Base-by-base conservation (phyloP, 2,797 vertebrate species). In the Clarias fuscus region DNA sequence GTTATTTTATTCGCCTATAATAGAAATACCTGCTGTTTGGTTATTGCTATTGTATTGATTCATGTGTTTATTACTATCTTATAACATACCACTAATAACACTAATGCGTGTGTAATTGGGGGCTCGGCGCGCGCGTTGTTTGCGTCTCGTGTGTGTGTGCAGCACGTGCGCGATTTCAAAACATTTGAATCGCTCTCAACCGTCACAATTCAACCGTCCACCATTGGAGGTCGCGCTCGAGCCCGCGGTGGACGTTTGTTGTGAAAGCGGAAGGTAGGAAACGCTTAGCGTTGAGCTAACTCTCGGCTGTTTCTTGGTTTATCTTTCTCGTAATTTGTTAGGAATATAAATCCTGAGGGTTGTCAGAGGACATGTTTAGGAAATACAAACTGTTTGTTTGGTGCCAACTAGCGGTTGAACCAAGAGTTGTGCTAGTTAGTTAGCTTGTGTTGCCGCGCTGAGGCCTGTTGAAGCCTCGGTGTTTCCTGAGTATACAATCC, bases 401-500 rank as follows among this genome's bases (percentile, higher is more conserved):
- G 4, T 1, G 14, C 48, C 33, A 40, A 64, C 17, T 20, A 4
- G 43, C 58, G 10, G 18, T 37, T 5, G 10, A 10, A 14, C 27
- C 40, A 20, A 17, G 3, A 15, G 56, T n/a, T 77, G 59, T 33
- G 48, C 43, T 59, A 78, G 56, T 61, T 73, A n/a, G 20, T 48
- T 30, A 6, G 40, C 67, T 0, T 8, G 33, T 59, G 8, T 7
- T 43, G 18, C 3, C 40, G n/a, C 15, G 6, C 2, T 0, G 4
- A 75, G 85, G 85, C 85, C 85, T 59, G 10, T 7, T 2, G 11
- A 5, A 83, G 80, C 85, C 80, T 56, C 72, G 85, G 80, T 14
- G 0, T 86, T 83, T 83, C 80, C 80, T 77, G 33, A 0, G 43
- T 7, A n/a, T 7, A 1, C 0, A 2, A 13, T 2, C 61, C 61